Evolutionary conservation across 2,113 vertebrate species (phyloP), one percentile per base, ranked within the genome.

Genomic region (Phaethornis superciliosus): DNA sequence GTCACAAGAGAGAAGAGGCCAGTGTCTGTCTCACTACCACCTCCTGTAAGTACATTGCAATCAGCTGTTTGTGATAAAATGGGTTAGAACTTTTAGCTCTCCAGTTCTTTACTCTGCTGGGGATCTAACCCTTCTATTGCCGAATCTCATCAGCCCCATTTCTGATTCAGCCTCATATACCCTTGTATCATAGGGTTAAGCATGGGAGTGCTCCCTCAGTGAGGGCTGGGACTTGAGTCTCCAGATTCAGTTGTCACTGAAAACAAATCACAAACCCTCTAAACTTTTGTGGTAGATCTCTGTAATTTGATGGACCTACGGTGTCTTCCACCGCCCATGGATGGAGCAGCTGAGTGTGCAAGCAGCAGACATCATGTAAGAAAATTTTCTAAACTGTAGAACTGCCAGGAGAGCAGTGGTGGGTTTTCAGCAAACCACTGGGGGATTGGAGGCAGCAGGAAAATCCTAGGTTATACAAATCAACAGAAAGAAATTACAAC

Each of bases 131-230:
- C 13, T 47, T 76, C 42, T 26, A 7, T 4, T 6, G 1, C 27
- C 60, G 16, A 30, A 22, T 1, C 10, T 26, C 3, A 19, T 18
- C 46, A 64, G 12, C 12, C 18, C 8, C 2, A 0, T 11, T 35
- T 68, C 14, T 47, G 27, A 24, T 33, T 37, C 54, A 76, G 3
- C 18, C 75, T 49, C 6, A 8, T 22, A 12, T 3, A 55, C 6
- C 13, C 30, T 64, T 23, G 6, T 10, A 0, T 5, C 15, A 3
- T 5, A 7, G 7, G 5, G 35, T 65, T 37, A 32, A 86, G 7
- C 6, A 28, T 3, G 5, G 26, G 12, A 59, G 6, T 10, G 3
- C 6, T 82, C 7, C n/a, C n/a, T 21, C 0, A 0, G 3, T 46
- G 59, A 80, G 28, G 3, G 6, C 26, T 77, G 35, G 15, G 40